Percentiles rank a stretch among this genome's conserved stretches.
These are phyloP conservation scores for Rhabdomys dilectus DNA, from an alignment of 2,113 vertebrate genomes.

Conservation along the genomic window DNA sequence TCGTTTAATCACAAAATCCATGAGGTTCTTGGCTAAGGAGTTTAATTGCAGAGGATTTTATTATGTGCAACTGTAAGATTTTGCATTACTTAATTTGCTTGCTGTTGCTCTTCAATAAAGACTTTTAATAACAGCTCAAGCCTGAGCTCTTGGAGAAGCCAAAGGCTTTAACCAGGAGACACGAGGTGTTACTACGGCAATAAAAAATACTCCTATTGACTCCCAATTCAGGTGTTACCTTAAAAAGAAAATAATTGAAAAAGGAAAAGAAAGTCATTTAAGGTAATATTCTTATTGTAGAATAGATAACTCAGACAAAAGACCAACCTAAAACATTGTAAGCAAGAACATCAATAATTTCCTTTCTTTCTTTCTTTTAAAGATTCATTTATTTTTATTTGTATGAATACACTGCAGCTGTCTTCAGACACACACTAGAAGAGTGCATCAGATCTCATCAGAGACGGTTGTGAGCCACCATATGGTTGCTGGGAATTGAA, in stretches of 20 bases:
- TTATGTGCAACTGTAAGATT: slow-evolving; percentile 53
- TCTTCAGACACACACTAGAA: no score
- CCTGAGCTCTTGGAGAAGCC: slow-evolving; percentile 14
- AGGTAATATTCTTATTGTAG: neutral
- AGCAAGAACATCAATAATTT: neutral
- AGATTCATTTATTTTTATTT: no score
- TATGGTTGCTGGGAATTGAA: no score
- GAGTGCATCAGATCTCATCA: no score
- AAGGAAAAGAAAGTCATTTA: neutral
- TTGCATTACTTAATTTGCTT: slow-evolving; percentile 70
- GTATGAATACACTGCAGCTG: no score
- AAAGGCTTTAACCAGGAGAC: slow-evolving; percentile 57
- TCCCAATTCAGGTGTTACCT: neutral
- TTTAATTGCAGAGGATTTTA: slow-evolving; percentile 77
- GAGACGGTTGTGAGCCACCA: no score
- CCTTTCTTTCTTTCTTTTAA: no score
- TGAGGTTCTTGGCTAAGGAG: slow-evolving; percentile 56
- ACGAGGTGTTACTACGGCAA: slow-evolving; percentile 53
- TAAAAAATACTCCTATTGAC: slow-evolving; percentile 49
- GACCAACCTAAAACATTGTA: slow-evolving; percentile 21
- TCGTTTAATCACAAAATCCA: slow-evolving; percentile 59
- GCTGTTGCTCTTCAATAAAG: slow-evolving; percentile 71
- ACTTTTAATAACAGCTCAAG: slow-evolving; percentile 72
- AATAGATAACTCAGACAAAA: neutral
- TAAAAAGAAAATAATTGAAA: slow-evolving; percentile 10